Conservation (phyloP, 2,888 invertebrate genomes). For the Calephelis perditalis region DNA sequence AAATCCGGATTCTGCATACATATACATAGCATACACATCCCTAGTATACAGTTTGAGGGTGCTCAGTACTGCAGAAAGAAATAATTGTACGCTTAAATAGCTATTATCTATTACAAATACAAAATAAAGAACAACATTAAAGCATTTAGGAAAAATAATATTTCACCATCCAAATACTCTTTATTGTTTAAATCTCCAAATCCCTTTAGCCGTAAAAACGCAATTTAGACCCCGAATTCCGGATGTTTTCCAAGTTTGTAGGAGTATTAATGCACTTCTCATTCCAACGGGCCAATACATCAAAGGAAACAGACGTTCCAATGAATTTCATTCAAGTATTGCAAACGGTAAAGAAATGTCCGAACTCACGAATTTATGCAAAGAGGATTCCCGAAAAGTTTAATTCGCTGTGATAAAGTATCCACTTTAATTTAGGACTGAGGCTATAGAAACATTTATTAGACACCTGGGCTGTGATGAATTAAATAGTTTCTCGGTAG, state of each 20-base stretch:
- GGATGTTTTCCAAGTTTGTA: neutral
- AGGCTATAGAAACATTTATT: neutral
- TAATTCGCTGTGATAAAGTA: slow-evolving; percentile 4
- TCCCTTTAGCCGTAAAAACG: slow-evolving; percentile 5
- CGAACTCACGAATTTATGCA: slow-evolving; percentile 5
- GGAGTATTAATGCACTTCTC: neutral
- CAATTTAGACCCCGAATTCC: neutral
- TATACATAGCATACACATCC: no score
- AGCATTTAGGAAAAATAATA: no score
- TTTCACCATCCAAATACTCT: neutral
- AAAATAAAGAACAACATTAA: no score
- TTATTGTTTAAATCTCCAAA: neutral
- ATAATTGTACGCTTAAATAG: no score
- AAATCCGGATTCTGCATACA: no score
- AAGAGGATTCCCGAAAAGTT: slow-evolving; percentile 4
- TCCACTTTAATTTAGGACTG: neutral
- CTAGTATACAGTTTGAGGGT: no score
- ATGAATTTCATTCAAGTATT: slow-evolving; percentile 7
- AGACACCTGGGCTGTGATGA: slow-evolving; percentile 2
- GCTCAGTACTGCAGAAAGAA: no score
- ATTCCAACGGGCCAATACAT: neutral
- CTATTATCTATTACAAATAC: no score
- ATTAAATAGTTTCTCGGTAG: neutral
- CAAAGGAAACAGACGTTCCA: slow-evolving; percentile 4
- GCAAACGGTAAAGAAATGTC: neutral